A percentile compares a stretch with the other conserved stretches of the same genome.
These are phyloP conservation scores for Ochropleura plecta DNA, from an alignment of 2,888 invertebrate species.

Conservation along the genomic window DNA sequence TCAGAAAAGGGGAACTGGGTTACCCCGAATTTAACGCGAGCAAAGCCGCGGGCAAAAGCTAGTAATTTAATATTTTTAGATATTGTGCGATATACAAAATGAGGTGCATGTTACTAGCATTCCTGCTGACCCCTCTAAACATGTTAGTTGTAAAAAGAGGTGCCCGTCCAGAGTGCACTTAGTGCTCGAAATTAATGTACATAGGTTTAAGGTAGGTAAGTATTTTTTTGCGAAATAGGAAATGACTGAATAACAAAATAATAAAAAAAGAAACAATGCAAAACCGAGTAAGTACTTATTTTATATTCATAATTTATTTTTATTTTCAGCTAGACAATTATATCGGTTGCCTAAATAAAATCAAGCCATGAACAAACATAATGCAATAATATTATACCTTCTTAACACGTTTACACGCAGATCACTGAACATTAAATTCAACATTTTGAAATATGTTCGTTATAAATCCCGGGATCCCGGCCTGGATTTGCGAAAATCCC, in stretches of 20 bases:
- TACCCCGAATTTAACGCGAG: too few relatives aligned
- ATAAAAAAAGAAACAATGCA: neutral
- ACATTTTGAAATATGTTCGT: conserved; percentile 39
- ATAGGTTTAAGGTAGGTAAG: too few relatives aligned
- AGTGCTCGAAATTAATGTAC: too few relatives aligned
- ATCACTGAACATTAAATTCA: conserved; percentile 19
- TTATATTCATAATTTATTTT: neutral
- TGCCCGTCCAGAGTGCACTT: too few relatives aligned
- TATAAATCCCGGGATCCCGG: conserved; percentile 60
- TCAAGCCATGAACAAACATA: conserved; percentile 7
- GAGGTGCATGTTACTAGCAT: neutral
- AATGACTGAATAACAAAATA: too few relatives aligned
- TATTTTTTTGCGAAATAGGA: too few relatives aligned
- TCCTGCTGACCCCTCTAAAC: neutral
- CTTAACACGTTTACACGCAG: conserved; percentile 2
- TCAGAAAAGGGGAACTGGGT: too few relatives aligned
- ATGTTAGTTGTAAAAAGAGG: neutral
- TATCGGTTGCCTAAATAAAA: conserved; percentile 6
- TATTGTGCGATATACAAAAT: too few relatives aligned
- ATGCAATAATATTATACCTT: neutral
- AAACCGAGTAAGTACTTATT: neutral
- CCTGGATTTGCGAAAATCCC: conserved; percentile 52
- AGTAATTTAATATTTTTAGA: too few relatives aligned
- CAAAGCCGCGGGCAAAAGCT: too few relatives aligned
- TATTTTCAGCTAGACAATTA: neutral